Base-by-base conservation (phyloP, 2,113 vertebrate genomes). In the Aegypius monachus region DNA sequence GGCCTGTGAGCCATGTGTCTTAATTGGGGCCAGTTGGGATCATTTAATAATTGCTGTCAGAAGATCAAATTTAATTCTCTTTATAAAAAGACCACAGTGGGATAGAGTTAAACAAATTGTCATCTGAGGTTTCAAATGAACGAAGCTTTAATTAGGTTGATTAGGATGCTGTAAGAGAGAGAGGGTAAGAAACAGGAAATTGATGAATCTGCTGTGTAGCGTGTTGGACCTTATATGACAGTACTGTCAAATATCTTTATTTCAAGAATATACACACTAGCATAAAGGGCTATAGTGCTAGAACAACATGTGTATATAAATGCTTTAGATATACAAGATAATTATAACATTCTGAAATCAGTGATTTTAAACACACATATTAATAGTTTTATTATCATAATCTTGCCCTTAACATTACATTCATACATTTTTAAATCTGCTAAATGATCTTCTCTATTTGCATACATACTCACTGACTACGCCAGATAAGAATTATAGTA, bases 41-140 rank as follows among this genome's bases (percentile, higher is more conserved):
- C 99, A 99, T 99, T 99, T 99, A 99, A 99, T 99, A 99, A 99
- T 99, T 99, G 99, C 99, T 99, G 99, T 99, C 99, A 99, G 99
- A 99, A 99, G 99, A 99, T 99, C 99, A 99, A 98, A 99, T 99
- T 99, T 99, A 99, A 99, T 99, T 99, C 99, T 99, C 98, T 98
- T 99, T 99, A 98, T 99, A 98, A 98, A 99, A 98, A 98, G 98
- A 99, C 99, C 98, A 99, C 99, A 99, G 98, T 99, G 99, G 99
- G 99, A 99, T 98, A 98, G 98, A 99, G 98, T 99, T 99, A 99
- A 99, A 99, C 98, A 99, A 99, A 99, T 99, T 99, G 99, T 99
- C 99, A 99, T 99, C 98, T 97, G 99, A 99, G 99, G 98, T 99
- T 99, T 99, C 98, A 98, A 99, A 99, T 99, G 99, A 99, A 99